These are phyloP conservation scores for Drosophila pandora DNA, from an alignment of 1,140 invertebrate genomes.

Conservation along the genomic window DNA sequence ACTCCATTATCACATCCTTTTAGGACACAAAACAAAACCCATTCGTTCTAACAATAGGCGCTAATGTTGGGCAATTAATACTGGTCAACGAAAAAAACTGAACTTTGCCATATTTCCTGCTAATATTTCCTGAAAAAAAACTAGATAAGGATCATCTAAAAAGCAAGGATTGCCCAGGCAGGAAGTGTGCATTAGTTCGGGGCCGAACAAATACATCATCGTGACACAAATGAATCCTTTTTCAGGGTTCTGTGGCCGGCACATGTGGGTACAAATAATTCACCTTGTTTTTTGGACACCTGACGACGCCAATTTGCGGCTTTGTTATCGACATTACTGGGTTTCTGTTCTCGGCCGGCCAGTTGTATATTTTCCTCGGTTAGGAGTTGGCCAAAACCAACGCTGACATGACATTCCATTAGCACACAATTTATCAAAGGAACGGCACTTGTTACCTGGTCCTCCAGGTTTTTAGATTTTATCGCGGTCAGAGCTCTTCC, in stretches of 20 bases:
- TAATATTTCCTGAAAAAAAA: conserved; percentile 62
- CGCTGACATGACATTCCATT: conserved; percentile 82
- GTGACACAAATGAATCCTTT: conserved; percentile 75
- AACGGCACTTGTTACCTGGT: conserved; percentile 65
- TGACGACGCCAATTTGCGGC: conserved; percentile 70
- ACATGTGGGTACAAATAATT: conserved; percentile 32
- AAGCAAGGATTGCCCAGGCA: conserved; percentile 66
- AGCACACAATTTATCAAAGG: conserved; percentile 82
- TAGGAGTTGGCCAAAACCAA: conserved; percentile 68
- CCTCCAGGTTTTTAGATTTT: conserved; percentile 39
- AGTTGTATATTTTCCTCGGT: conserved; percentile 43
- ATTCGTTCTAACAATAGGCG: conserved; percentile 63
- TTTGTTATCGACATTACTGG: conserved; percentile 47
- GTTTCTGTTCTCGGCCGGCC: neutral
- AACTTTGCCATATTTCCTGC: conserved; percentile 62
- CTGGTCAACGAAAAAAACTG: conserved; percentile 31
- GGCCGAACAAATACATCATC: conserved; percentile 63
- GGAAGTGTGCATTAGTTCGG: conserved; percentile 63
- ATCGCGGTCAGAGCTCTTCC: conserved; percentile 62
- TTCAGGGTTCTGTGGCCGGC: conserved; percentile 11
- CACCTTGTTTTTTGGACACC: conserved; percentile 60
- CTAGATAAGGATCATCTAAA: conserved; percentile 52
- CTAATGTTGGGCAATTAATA: conserved; percentile 79
- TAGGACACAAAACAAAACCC: conserved; percentile 11
- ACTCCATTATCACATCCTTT: conserved; percentile 71